Conservation (phyloP, 2,113 vertebrate species). For the Mobula hypostoma region DNA sequence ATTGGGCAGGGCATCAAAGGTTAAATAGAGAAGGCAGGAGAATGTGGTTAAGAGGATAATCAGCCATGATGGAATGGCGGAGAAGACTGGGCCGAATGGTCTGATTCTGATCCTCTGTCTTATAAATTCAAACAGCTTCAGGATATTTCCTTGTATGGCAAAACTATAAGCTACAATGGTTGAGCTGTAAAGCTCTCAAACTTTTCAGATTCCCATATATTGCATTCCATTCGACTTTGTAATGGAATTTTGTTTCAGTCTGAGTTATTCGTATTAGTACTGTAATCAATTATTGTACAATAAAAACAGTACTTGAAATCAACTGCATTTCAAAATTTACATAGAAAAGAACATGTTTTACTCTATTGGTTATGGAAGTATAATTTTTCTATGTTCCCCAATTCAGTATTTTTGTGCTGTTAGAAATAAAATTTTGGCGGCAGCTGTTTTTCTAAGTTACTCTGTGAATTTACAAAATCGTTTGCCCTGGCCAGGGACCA, state of each 20-base stretch:
- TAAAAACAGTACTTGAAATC: neutral
- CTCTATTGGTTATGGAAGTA: neutral
- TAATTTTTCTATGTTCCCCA: neutral
- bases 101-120: no score
- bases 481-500: neutral
- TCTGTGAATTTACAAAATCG: neutral
- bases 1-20: no score
- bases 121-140: neutral
- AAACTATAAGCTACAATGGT: conserved; percentile 14
- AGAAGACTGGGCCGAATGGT: no score
- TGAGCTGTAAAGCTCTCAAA: neutral
- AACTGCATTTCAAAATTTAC: neutral
- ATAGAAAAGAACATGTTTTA: neutral
- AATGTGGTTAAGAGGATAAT: no score
- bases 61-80: no score
- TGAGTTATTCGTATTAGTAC: neutral
- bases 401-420: neutral
- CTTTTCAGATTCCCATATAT: conserved; percentile 25
- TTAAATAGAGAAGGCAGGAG: no score
- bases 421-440: neutral
- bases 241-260: conserved; percentile 24
- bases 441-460: neutral
- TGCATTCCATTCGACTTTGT: conserved; percentile 28
- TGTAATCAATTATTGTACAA: conserved; percentile 21
- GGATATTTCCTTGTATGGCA: conserved; percentile 25